Base-by-base conservation (phyloP, 2,888 invertebrate species). In the Agrotis puta region DNA sequence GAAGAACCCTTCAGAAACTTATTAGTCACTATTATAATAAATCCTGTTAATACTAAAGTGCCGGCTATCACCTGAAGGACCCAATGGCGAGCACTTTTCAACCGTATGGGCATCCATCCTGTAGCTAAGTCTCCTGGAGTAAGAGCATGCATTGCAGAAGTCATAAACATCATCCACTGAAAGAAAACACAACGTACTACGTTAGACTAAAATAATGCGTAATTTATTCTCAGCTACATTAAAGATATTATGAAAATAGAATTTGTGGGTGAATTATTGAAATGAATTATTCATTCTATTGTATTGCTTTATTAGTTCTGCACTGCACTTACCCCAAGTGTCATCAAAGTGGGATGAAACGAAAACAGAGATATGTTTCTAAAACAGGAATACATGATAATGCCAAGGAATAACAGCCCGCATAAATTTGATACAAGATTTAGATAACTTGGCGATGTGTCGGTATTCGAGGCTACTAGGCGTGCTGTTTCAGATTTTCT, bases 81-180 rank as follows among this genome's bases (percentile, higher is more conserved):
- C 96, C 96, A 96, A 84, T 96, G 96, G 47, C 96, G 93, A 61
- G 96, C 95, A 84, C 95, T 95, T 68, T 94, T 88, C 48, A 95
- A 86, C 58, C 95, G 88, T 84, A 96, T 93, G 2, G 96, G 96
- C 94, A 96, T 95, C 96, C 96, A 96, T 79, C 95, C 95, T n/a
- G 96, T 95, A 22, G 96, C 96, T 56, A 94, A 85, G 79, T 96
- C 96, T 24, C 96, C 96, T 7, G 96, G 95, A 53, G 95, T 93
- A 16, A 96, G 90, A 16, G 96, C 92, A 88, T 96, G 96, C 47
- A 96, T 89, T 27, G 96, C 96, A 57, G 95, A 90, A 18, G 95
- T 93, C 96, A 96, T 96, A 47, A 96, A 82, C 62, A 96, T 84
- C 76, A 95, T 82, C 96, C 96, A 96, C 96, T 96, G 92, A 63